Evolutionary conservation across 2,797 vertebrate genomes (phyloP), one percentile per base, ranked within the genome.

Genomic region (Notamacropus eugenii): DNA sequence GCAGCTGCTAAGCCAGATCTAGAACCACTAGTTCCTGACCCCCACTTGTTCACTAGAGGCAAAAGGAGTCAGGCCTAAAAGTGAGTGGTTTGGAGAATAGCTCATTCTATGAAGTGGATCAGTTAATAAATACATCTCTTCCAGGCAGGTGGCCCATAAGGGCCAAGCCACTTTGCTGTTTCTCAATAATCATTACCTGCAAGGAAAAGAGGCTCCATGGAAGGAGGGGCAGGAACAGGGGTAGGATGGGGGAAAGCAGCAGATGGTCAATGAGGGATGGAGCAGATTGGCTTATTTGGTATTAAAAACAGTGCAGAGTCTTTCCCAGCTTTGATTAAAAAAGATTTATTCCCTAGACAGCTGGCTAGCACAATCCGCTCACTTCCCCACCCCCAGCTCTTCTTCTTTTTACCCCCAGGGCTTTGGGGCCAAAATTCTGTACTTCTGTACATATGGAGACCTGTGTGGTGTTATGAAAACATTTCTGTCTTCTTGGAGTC

Each of bases 221-320:
- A 55, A 55, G 3, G 10, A 54, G 0, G 12, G 13, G 90, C 55
- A 24, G 31, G 8, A 19, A 40, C 11, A 27, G 91, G 74, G 82
- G 0, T 0, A 55, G n/a, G 24, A 56, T 27, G 55, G 92, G 46
- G 40, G 34, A 50, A 55, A 96, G 59, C 94, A 98, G 98, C 99
- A 99, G 99, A 99, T 99, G 99, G 99, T 97, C 98, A 94, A 97
- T 96, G 97, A 98, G 96, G 97, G 97, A 98, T 98, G 98, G 96
- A 93, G 98, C 98, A 82, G 28, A 34, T 98, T 98, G 98, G 98
- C 98, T 99, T 98, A 97, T 98, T 97, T 97, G 97, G 96, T 0
- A 31, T 95, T 94, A 97, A 99, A 98, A 99, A 99, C 99, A 99
- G 99, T 99, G 98, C 98, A 94, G 97, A 0, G 50, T 92, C 98